These are phyloP conservation scores for Rhaphigaster nebulosa DNA, from an alignment of 2,888 invertebrate species.

Conservation along the genomic window DNA sequence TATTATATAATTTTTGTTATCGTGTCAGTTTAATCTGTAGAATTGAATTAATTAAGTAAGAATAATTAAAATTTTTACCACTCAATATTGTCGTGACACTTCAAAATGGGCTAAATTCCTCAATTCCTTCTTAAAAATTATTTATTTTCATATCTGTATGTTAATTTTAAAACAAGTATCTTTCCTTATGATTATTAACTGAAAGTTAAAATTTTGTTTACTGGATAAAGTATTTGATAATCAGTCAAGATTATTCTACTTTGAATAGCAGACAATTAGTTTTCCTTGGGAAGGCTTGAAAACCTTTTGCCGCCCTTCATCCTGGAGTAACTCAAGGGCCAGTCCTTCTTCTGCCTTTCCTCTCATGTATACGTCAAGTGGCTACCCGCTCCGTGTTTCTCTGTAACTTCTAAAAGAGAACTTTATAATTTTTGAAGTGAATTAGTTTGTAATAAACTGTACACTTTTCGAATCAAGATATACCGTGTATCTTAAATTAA, in stretches of 20 bases:
- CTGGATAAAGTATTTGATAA: background rate
- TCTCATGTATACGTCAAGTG: conserved; percentile 7
- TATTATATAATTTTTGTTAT: background rate
- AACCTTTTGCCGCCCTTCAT: background rate
- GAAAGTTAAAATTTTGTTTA: background rate
- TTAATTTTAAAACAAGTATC: background rate
- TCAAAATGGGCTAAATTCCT: background rate
- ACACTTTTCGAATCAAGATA: background rate
- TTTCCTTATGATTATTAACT: background rate
- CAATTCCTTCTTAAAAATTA: background rate
- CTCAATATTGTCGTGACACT: background rate
- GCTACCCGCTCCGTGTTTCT: background rate
- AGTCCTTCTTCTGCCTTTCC: background rate
- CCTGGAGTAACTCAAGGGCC: conserved; percentile 6
- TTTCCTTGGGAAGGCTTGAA: background rate
- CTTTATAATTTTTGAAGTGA: background rate
- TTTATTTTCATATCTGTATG: background rate
- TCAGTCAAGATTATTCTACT: background rate
- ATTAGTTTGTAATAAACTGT: background rate
- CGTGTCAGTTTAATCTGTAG: background rate
- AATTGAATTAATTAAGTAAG: background rate
- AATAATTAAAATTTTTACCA: background rate
- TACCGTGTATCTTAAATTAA: background rate
- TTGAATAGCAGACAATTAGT: background rate
- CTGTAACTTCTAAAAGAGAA: background rate